Base-by-base conservation (phyloP, 2,113 vertebrate genomes). In the Ciconia stormi region DNA sequence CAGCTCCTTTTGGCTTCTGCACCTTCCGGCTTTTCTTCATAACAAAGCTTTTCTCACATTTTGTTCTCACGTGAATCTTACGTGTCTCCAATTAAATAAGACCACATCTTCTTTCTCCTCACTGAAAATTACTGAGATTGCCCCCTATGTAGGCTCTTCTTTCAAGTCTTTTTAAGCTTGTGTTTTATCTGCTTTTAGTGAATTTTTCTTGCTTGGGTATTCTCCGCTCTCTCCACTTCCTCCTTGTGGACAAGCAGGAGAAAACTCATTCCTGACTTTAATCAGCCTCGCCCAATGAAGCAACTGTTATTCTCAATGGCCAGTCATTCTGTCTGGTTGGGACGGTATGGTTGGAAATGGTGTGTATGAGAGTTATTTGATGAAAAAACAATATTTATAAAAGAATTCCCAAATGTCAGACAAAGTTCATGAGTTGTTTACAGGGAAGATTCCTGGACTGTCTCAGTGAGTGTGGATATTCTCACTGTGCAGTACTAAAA, bases 1-100 rank as follows among this genome's bases (percentile, higher is more conserved):
- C 87, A 87, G 67, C 55, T 91, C 59, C 21, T 87, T 58, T 93
- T 95, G 91, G 93, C 76, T 83, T 91, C 67, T 77, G 80, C 58
- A 65, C 30, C 56, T 96, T 89, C 53, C 0, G 1, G 19, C 63
- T 69, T 90, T 92, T 79, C 70, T 80, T 92, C 30, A 11, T 94
- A 93, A 87, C 36, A 81, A 61, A 73, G 46, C 53, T 93, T 86
- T 77, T 81, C 67, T 77, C 76, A 73, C 40, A 26, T 89, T 91
- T 82, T 86, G 11, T 92, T 94, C 91, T 87, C 36, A 40, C 0
- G 4, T 74, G 50, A 91, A 56, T 67, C 21, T 83, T 65, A 9
- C 0, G 0, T 44, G 21, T 49, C 67, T 87, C 62, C 16, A 66
- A 0, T n/a, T 83, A 72, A 96, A 22, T 85, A 74, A 61, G 40